phyloP scores from a whole-genome alignment of 2,113 vertebrate species.

The Pontoporia blainvillei region DNA sequence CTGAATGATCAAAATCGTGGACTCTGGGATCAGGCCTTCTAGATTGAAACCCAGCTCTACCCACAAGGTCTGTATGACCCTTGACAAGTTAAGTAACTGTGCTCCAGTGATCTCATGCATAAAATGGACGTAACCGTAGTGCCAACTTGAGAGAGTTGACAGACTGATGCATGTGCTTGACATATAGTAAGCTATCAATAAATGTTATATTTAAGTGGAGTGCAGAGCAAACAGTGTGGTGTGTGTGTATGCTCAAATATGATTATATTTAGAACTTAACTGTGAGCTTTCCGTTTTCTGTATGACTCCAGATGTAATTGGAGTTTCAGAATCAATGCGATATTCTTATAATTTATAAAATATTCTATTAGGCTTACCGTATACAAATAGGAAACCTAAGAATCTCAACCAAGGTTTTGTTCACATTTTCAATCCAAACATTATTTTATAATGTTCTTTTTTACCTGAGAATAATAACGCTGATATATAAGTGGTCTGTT shows the following conservation, averaged over 20 bases:
- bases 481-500: neutral
- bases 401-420: neutral
- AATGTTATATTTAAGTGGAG: neutral
- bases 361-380: neutral
- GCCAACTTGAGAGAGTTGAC: neutral
- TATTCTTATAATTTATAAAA: neutral
- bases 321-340: neutral
- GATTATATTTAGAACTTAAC: neutral
- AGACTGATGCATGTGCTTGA: neutral
- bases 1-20: neutral
- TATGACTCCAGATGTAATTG: neutral
- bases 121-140: neutral
- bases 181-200: neutral
- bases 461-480: neutral
- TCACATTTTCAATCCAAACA: neutral
- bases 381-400: neutral
- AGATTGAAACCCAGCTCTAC: neutral
- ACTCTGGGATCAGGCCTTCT: neutral
- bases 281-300: neutral
- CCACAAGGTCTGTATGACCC: neutral
- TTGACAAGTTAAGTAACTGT: neutral
- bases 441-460: neutral
- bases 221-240: neutral
- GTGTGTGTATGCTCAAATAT: neutral
- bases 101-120: neutral